Percentiles rank a stretch among this genome's conserved stretches.
phyloP scores from a whole-genome alignment of 1,140 invertebrate species.

The Popillia japonica region DNA sequence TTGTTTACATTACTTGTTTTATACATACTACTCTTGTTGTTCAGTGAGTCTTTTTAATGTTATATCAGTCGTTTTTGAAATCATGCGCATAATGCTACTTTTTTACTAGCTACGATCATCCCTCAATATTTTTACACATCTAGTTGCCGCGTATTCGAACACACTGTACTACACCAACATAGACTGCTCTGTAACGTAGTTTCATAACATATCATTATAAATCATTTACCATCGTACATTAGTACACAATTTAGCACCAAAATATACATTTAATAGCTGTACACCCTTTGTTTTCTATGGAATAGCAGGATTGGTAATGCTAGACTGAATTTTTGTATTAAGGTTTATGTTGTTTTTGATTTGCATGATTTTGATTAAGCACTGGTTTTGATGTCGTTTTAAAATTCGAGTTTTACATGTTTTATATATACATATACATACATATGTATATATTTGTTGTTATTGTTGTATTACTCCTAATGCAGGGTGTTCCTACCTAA shows the following conservation, averaged over 20 bases:
- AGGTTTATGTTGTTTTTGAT: neutral
- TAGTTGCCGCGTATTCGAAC: neutral
- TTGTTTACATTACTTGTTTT: slow-evolving; percentile 15
- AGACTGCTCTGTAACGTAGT: neutral
- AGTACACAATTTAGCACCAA: neutral
- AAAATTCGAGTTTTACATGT: neutral
- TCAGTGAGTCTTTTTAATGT: too few relatives aligned
- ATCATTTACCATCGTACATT: slow-evolving; percentile 5
- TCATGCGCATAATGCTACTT: neutral
- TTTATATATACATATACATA: neutral
- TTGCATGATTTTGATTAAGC: neutral
- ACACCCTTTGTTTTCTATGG: neutral
- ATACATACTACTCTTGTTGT: slow-evolving; percentile 1
- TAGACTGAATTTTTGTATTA: neutral
- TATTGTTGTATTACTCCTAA: neutral
- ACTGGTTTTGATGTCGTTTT: neutral
- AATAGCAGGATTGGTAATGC: neutral
- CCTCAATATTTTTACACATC: slow-evolving; percentile 2
- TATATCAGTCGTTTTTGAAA: neutral
- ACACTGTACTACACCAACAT: neutral
- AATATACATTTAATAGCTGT: slow-evolving; percentile 16
- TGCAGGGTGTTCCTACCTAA: neutral
- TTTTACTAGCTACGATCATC: neutral
- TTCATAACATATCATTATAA: neutral
- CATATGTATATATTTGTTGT: neutral